phyloP scores from a whole-genome alignment of 2,797 vertebrate genomes.

The Malurus leucopterus region DNA sequence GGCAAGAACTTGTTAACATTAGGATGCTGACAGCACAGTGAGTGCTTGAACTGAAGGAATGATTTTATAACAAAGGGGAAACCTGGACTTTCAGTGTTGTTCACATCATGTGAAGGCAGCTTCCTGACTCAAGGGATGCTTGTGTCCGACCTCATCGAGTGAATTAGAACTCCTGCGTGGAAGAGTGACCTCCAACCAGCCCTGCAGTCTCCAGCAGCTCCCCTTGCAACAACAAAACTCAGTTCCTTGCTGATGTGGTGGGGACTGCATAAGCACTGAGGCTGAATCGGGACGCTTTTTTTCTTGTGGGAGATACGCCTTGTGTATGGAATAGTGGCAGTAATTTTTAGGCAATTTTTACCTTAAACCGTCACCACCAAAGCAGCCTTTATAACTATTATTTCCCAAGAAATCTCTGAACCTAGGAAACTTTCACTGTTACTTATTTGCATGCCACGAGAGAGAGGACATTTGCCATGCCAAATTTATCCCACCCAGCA shows the following conservation, averaged over 20 bases:
- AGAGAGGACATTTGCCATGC: background rate
- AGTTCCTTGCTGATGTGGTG: background rate
- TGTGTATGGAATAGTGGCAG: background rate
- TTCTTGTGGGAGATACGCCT: background rate
- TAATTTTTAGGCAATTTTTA: background rate
- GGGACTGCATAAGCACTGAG: background rate
- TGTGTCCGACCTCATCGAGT: background rate
- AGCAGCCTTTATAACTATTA: background rate
- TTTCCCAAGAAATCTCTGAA: background rate
- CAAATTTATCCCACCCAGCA: background rate
- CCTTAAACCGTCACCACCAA: background rate
- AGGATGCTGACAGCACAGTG: background rate
- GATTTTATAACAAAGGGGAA: background rate
- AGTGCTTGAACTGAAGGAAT: background rate
- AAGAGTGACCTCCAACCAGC: background rate
- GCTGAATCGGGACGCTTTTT: background rate
- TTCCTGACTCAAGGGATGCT: background rate
- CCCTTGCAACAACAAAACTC: background rate
- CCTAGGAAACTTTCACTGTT: background rate
- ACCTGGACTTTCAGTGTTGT: background rate
- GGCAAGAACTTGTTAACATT: background rate
- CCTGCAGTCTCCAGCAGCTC: background rate
- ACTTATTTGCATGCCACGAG: background rate
- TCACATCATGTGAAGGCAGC: background rate
- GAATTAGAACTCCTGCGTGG: background rate